Base-by-base conservation (phyloP, 2,797 vertebrate species). In the Parotocinclus haroldoi region DNA sequence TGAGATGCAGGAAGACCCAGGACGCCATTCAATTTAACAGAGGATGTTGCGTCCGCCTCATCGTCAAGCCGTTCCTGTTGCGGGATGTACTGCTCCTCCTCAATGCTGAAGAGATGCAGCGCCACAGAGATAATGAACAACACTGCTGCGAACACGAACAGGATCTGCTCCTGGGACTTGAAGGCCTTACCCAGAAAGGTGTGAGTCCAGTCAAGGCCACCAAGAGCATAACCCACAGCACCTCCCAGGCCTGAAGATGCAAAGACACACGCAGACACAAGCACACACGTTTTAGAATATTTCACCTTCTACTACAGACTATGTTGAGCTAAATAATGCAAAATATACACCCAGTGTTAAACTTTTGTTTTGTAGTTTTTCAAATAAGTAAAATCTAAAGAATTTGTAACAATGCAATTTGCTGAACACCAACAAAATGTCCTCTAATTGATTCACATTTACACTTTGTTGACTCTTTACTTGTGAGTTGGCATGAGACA, bases 201-300 rank as follows among this genome's bases (percentile, higher is more conserved):
- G 83, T 96, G 91, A 0, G 93, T 99, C 97, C 97, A 99, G 82
- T 98, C 92, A 40, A 98, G 87, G 11, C 97, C 97, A 1, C 97
- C 95, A 18, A 99, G 88, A 80, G 96, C 95, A 1, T 99, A 99
- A 78, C 97, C 96, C 0, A 97, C 83, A 0, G 96, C 96, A 36
- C 97, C 97, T 4, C 97, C 97, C 0, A 98, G 91, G 74, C 96
- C 97, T 99, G 80, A 0, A 18, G 36, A 11, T 18, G 51, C 0
- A 58, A 36, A 50, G 13, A 50, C 7, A 14, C 48, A 50, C 13
- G 51, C 0, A 58, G 36, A 50, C n/a, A 50, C 7, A 14, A n/a
- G 16, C 13, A 48, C 13, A 12, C 2, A 1, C 7, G 6, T 7
- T 48, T 12, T 44, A 1, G 40, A 9, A 12, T 9, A n/a, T n/a